phyloP scores from a whole-genome alignment of 2,888 invertebrate genomes.

The Lapara coniferarum region DNA sequence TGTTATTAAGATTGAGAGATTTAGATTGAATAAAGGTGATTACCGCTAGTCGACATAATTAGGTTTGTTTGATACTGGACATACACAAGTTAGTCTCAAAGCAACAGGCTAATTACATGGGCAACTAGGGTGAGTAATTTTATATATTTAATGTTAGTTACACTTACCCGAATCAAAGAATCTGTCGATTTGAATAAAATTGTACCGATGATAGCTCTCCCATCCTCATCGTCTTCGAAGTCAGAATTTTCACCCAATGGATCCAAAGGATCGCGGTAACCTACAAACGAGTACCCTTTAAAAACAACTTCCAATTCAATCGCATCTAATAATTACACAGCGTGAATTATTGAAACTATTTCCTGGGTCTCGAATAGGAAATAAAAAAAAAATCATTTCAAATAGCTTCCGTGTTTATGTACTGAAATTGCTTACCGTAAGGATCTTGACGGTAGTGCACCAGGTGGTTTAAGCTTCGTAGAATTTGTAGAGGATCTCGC shows the following conservation, averaged over 20 bases:
- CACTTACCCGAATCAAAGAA: constrained; percentile 69
- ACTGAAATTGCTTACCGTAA: constrained; percentile 57
- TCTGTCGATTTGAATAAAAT: constrained; percentile 74
- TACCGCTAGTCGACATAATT: too few species aligned
- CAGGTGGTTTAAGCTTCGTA: constrained; percentile 72
- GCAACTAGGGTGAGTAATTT: too few species aligned
- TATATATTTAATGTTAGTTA: neutral
- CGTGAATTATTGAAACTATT: neutral
- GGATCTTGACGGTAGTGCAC: constrained; percentile 69
- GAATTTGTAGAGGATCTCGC: constrained; percentile 70
- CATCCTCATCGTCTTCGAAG: constrained; percentile 76
- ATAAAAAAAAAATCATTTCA: constrained; percentile 5
- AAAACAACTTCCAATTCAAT: neutral
- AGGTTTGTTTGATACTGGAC: too few species aligned
- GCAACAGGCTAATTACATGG: too few species aligned
- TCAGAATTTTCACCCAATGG: constrained; percentile 65
- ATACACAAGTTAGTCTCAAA: too few species aligned
- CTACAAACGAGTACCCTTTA: constrained; percentile 41
- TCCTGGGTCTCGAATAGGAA: neutral
- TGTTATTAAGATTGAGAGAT: too few species aligned
- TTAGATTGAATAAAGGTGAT: too few species aligned
- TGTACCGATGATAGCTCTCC: constrained; percentile 72
- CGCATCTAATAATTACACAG: neutral
- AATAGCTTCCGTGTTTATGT: neutral
- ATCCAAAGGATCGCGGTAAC: constrained; percentile 65